A percentile compares a stretch with the other conserved stretches of the same genome.
These are phyloP conservation scores for Fukomys damarensis DNA, from an alignment of 2,113 vertebrate species.

Conservation along the genomic window DNA sequence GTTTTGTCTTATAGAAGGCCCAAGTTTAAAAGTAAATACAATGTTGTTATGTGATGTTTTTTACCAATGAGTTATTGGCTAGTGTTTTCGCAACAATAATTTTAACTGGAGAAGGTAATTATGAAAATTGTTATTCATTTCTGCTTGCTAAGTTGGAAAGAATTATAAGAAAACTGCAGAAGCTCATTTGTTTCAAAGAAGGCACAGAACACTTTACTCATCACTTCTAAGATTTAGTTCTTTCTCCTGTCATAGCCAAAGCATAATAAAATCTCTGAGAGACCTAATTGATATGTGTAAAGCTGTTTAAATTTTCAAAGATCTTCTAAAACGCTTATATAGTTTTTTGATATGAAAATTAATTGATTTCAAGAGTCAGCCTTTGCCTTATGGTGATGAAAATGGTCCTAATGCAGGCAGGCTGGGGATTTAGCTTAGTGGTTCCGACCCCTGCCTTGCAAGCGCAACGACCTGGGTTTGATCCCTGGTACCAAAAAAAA, in stretches of 20 bases:
- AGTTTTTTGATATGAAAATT: constrained; percentile 54
- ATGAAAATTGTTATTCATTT: constrained; percentile 1
- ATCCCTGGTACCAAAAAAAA: too few relatives aligned
- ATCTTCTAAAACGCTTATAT: constrained; percentile 52
- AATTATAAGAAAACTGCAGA: constrained; percentile 39
- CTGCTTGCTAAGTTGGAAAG: neutral
- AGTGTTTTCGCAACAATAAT: neutral
- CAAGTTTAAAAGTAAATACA: constrained; percentile 26
- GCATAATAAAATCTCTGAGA: constrained; percentile 28
- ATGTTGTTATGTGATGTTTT: neutral
- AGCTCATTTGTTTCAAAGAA: constrained; percentile 45
- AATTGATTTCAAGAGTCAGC: constrained; percentile 69
- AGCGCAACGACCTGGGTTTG: too few relatives aligned
- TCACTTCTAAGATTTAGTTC: constrained; percentile 12
- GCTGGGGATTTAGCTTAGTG: too few relatives aligned
- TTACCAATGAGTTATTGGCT: neutral
- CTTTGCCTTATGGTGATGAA: constrained; percentile 50
- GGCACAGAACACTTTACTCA: constrained; percentile 3
- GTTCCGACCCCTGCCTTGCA: too few relatives aligned
- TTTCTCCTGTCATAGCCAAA: neutral
- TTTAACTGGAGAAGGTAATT: constrained; percentile 14
- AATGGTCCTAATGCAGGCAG: too few relatives aligned
- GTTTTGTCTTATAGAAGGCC: neutral
- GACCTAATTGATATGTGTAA: constrained; percentile 6
- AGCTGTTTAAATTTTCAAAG: constrained; percentile 60